Evolutionary conservation across 2,888 invertebrate species (phyloP), one percentile per base, ranked within the genome.

Genomic region (Hoplodrina blanda): DNA sequence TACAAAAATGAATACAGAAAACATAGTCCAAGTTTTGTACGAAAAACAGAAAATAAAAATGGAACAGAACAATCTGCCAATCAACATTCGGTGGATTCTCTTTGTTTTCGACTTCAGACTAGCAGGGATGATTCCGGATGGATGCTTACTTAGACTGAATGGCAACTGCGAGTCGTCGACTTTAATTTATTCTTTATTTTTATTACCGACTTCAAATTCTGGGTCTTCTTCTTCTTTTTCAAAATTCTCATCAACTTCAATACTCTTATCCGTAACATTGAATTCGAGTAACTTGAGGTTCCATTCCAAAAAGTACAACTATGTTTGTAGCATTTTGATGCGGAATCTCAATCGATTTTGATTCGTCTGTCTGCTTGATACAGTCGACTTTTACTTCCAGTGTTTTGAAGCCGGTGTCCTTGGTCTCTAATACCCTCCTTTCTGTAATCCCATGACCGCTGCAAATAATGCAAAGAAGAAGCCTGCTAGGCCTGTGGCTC

Each of bases 391-490:
- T 67, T 53, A 25, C 7, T 73, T 65, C n/a, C 63, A 68, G 56
- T 60, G 4, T 41, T 80, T 85, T 86, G 84, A 83, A 79, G 78
- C 62, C 72, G 62, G 73, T 84, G 67, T 80, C 82, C 68, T 76
- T 65, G 87, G 25, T 80, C 60, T 46, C 25, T 89, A 95, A 83
- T 94, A 95, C 46, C 92, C 90, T 73, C 96, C 95, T 75, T 95
- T 94, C 90, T 97, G 98, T 76, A 98, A 93, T 67, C 98, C 98
- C 96, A 98, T 97, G 6, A 98, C 97, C 2, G 98, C 98, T 62
- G 98, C 98, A 87, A 98, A 98, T 17, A 98, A 93, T 0, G 98
- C 98, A 90, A 98, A 98, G 96, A 98, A 98, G 94, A 98, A 98
- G 78, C 98, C 98, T 25, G 98, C 98, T 71, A 98, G 91, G 20